Percentiles rank a stretch among this genome's conserved stretches.
phyloP scores from a whole-genome alignment of 2,113 vertebrate genomes.

The Mugil cephalus region DNA sequence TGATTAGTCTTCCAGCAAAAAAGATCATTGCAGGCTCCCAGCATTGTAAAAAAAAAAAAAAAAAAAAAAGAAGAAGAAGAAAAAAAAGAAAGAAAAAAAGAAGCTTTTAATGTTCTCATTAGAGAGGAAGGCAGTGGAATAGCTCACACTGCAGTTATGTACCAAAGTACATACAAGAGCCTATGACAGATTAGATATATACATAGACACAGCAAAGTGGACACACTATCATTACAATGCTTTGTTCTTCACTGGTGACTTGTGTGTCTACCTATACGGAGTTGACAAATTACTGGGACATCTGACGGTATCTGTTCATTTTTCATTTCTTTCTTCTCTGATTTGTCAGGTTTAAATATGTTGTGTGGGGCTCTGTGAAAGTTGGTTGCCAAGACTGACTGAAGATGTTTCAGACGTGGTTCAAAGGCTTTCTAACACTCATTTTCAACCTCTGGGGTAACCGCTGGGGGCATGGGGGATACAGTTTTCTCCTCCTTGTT shows the following conservation, averaged over 20 bases:
- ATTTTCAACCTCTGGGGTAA: constrained; percentile 54
- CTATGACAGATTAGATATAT: no score
- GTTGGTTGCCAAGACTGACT: constrained; percentile 43
- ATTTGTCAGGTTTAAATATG: constrained; percentile 16
- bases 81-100: no score
- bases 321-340: not conserved
- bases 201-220: no score
- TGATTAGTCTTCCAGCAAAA: constrained; percentile 67
- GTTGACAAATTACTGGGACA: constrained; percentile 3
- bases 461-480: constrained; percentile 26
- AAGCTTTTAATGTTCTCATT: constrained; percentile 53
- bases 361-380: constrained; percentile 22
- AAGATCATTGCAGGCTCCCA: constrained; percentile 57
- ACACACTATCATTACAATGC: not conserved
- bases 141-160: constrained; percentile 37
- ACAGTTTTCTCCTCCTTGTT: constrained; percentile 40
- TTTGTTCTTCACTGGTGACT: not conserved
- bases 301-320: constrained; percentile 1
- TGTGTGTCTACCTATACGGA: no score
- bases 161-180: constrained; percentile 6
- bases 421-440: constrained; percentile 56
- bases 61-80: no score
- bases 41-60: constrained; percentile 51
- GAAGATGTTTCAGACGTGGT: constrained; percentile 61
- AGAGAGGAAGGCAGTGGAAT: constrained; percentile 38